Conservation (phyloP, 2,888 invertebrate genomes). For the Caenorhabditis wallacei region DNA sequence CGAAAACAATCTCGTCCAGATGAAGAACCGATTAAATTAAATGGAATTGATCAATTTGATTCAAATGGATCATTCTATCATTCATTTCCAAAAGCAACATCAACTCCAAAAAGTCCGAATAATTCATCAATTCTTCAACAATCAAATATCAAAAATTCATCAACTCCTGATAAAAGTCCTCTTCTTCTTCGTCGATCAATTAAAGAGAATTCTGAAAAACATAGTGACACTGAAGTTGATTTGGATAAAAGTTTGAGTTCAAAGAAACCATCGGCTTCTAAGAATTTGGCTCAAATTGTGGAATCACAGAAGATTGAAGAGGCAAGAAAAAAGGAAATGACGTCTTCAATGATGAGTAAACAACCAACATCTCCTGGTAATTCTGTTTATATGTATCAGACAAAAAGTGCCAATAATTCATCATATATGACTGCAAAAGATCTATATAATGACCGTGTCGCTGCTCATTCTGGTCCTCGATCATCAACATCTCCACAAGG, state of each 20-base stretch:
- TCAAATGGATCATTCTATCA: conserved; percentile 24
- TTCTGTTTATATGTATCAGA: conserved; percentile 34
- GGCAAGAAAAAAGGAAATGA: conserved; percentile 13
- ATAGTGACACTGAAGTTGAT: conserved; percentile 52
- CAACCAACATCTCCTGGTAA: conserved; percentile 18
- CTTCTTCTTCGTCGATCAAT: neutral
- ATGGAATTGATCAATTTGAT: conserved; percentile 1
- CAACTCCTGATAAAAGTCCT: conserved; percentile 25
- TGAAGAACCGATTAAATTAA: conserved; percentile 26
- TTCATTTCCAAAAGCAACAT: conserved; percentile 48
- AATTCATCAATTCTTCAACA: conserved; percentile 9
- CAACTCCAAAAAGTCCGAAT: conserved; percentile 54
- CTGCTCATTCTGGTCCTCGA: neutral
- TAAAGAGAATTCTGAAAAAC: conserved; percentile 4
- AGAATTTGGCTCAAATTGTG: conserved; percentile 9
- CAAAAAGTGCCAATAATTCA: conserved; percentile 19
- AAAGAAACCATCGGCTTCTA: conserved; percentile 30
- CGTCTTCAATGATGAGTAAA: conserved; percentile 21
- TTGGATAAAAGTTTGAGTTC: conserved; percentile 57
- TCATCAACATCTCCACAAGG: conserved; percentile 35
- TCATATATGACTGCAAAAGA: conserved; percentile 22
- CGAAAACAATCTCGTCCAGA: conserved; percentile 12
- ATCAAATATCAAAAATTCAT: neutral
- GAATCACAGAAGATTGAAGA: conserved; percentile 20
- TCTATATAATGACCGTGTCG: conserved; percentile 17